Conservation (phyloP, 2,888 invertebrate species). For the Drosophila imparisetae region DNA sequence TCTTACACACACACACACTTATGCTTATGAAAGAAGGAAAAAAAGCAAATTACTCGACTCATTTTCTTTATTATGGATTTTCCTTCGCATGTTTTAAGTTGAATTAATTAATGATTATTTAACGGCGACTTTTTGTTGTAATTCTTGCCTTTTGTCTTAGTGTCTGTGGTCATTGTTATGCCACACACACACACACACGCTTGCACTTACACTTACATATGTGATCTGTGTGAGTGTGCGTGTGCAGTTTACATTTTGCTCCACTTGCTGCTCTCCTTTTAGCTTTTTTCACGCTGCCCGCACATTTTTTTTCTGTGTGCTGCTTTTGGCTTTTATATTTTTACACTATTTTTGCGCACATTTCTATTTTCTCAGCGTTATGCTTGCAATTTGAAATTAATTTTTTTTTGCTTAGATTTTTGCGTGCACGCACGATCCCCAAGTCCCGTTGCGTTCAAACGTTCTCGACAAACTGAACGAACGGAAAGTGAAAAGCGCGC, state of each 20-base stretch:
- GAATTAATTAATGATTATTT: constrained; percentile 57
- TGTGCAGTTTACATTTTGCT: constrained; percentile 59
- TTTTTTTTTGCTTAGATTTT: constrained; percentile 23
- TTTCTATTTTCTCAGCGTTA: constrained; percentile 41
- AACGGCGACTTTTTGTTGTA: constrained; percentile 24
- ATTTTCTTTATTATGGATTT: constrained; percentile 64
- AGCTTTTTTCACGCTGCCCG: constrained; percentile 52
- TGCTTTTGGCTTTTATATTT: constrained; percentile 64
- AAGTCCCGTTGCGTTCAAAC: constrained; percentile 71
- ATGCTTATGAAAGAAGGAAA: constrained; percentile 24
- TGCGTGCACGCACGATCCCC: constrained; percentile 59
- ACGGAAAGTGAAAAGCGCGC: constrained; percentile 65
- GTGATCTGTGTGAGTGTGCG: constrained; percentile 28
- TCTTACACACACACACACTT: constrained; percentile 30
- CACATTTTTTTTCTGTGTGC: constrained; percentile 36
- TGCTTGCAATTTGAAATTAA: constrained; percentile 44
- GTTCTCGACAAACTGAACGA: constrained; percentile 79
- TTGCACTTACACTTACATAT: constrained; percentile 40
- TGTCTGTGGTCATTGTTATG: constrained; percentile 65
- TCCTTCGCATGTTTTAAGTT: constrained; percentile 51
- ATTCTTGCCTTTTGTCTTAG: constrained; percentile 28
- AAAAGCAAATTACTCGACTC: constrained; percentile 28
- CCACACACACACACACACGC: constrained; percentile 36
- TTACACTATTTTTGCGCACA: constrained; percentile 51
- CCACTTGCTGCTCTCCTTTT: constrained; percentile 51